Percentiles rank a stretch among this genome's conserved stretches.
phyloP scores from a whole-genome alignment of 2,888 invertebrate species.

The Tetragonula carbonaria region DNA sequence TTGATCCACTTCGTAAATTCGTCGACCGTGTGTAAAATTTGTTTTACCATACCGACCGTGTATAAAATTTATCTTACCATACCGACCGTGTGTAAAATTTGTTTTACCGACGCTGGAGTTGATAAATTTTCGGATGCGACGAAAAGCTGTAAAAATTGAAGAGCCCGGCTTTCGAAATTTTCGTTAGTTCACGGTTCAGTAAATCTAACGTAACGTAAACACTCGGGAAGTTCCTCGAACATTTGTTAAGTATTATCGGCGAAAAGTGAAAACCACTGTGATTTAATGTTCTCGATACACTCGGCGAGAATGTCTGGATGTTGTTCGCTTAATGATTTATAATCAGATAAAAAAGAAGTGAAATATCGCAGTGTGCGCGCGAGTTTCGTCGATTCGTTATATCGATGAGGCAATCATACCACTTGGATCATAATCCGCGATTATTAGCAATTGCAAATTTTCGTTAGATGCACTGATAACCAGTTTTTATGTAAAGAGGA shows the following conservation, averaged over 20 bases:
- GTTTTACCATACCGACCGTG: too few relatives aligned
- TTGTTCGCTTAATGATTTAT: neutral
- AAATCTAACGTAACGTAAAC: too few relatives aligned
- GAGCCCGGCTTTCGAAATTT: neutral
- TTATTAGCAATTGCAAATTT: neutral
- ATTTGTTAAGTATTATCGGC: neutral
- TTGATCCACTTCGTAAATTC: too few relatives aligned
- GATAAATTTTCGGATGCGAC: too few relatives aligned
- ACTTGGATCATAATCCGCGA: neutral
- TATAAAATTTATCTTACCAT: too few relatives aligned
- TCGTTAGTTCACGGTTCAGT: too few relatives aligned
- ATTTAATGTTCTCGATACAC: neutral
- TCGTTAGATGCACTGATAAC: neutral
- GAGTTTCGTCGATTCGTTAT: neutral
- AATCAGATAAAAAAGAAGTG: neutral
- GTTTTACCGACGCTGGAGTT: too few relatives aligned
- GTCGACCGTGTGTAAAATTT: too few relatives aligned
- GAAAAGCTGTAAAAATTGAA: too few relatives aligned
- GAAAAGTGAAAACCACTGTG: neutral
- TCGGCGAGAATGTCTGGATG: neutral
- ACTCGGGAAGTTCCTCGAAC: too few relatives aligned
- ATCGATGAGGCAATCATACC: neutral
- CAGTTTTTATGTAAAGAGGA: conserved; percentile 1
- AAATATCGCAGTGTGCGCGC: neutral
- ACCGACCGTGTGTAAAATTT: too few relatives aligned